Base-by-base conservation (phyloP, 2,113 vertebrate genomes). In the Corynorhinus townsendii region DNA sequence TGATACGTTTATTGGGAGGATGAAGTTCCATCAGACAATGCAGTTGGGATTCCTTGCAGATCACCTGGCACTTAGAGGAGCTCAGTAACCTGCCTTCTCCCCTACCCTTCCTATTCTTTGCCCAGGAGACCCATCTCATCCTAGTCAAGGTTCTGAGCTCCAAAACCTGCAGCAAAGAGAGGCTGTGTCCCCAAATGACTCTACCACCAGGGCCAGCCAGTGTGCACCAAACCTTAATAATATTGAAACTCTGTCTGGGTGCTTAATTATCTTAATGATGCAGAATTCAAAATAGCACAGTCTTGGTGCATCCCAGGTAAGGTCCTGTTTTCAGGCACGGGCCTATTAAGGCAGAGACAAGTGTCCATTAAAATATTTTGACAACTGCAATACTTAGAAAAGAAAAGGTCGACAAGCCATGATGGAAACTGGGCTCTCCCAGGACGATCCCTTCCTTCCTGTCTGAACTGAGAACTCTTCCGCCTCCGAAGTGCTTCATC, bases 201-300 rank as follows among this genome's bases (percentile, higher is more conserved):
- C 77, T 0, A 0, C 82, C 82, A 89, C 80, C 83, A 91, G 69
- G 83, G 30, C 94, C 85, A 93, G 96, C 77, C 85, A 88, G 82
- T 82, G 69, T 62, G 62, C 92, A 86, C 79, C 86, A 83, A 96
- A 89, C 81, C 82, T 95, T 93, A 87, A 96, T 93, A 66, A 97
- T 97, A 95, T 96, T 97, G 86, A 94, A 97, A 86, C 90, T 97
- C 96, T 40, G 88, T 93, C 93, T 97, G 89, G 95, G 97, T 95
- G 96, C 95, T 97, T 98, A 97, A 98, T 98, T 98, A 98, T 96
- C 93, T 91, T 88, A 93, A 95, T 97, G 96, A 97, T 95, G 97
- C 96, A 91, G 93, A 96, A 97, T 96, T 93, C 95, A 96, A 98
- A 98, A 98, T 97, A 98, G 86, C 45, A 0, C 90, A 82, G 97